phyloP scores from a whole-genome alignment of 2,888 invertebrate species.

The Tenthredo notha region DNA sequence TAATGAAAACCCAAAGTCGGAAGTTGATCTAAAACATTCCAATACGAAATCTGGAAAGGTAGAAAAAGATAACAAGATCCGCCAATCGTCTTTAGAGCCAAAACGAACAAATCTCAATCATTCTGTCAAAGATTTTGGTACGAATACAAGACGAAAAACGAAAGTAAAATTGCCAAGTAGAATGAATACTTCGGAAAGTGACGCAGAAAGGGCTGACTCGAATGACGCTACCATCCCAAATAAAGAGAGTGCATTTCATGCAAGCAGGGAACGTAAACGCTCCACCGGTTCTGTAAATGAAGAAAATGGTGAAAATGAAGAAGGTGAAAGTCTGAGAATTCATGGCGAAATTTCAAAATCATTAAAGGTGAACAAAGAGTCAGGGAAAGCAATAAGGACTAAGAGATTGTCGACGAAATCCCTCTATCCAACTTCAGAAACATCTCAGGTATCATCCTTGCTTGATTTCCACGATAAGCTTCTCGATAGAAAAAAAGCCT shows the following conservation, averaged over 20 bases:
- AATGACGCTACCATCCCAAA: too few species aligned
- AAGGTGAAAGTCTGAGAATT: background rate
- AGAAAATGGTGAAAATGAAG: background rate
- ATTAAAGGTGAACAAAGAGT: background rate
- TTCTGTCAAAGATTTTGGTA: background rate
- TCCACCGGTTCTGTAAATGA: background rate
- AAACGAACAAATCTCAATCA: background rate
- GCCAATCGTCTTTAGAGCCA: background rate
- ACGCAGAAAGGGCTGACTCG: background rate
- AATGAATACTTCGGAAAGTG: background rate
- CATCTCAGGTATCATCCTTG: background rate
- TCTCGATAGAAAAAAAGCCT: slow-evolving; percentile 48
- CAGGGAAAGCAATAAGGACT: background rate
- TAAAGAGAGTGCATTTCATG: background rate
- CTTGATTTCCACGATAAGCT: background rate
- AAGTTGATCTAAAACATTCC: background rate
- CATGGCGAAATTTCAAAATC: background rate
- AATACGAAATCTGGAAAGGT: background rate
- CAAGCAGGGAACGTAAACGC: background rate
- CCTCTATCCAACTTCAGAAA: background rate
- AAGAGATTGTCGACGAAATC: background rate
- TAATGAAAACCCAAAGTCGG: background rate
- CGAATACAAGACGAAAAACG: background rate
- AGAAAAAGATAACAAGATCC: background rate
- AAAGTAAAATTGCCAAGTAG: background rate